phyloP scores from a whole-genome alignment of 2,797 vertebrate species.

The Artibeus lituratus region DNA sequence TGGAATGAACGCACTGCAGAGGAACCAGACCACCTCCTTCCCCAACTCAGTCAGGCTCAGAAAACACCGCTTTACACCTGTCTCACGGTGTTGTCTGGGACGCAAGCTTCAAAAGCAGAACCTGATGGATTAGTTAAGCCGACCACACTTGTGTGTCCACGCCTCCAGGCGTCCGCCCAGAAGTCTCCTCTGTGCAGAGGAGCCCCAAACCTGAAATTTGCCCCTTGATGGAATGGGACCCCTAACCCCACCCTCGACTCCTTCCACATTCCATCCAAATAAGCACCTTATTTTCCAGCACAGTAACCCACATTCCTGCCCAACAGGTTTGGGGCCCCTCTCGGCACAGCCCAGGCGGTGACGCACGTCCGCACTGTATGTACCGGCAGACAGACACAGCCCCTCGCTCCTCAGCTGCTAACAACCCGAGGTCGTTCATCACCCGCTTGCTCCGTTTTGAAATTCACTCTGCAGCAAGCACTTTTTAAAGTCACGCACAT shows the following conservation, averaged over 20 bases:
- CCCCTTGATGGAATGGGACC: neutral
- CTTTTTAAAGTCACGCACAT: constrained; percentile 44
- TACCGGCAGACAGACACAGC: neutral
- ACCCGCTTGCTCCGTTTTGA: constrained; percentile 58
- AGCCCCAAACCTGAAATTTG: neutral
- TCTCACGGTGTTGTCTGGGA: accelerated
- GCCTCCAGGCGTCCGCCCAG: neutral
- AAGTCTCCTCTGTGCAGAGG: neutral
- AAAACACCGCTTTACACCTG: neutral
- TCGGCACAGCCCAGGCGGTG: neutral
- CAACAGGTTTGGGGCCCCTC: neutral
- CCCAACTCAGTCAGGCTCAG: neutral
- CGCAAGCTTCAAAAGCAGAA: neutral
- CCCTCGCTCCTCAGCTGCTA: constrained; percentile 1
- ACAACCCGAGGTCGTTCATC: constrained; percentile 14
- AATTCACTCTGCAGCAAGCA: constrained; percentile 52
- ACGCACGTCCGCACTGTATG: neutral
- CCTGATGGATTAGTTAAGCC: neutral
- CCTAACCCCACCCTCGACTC: too few relatives aligned
- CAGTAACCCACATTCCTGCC: neutral
- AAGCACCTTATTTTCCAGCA: neutral
- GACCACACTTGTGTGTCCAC: neutral
- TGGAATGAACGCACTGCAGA: neutral
- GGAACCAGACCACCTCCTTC: neutral
- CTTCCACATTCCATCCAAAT: neutral